Evolutionary conservation across 2,888 invertebrate species (phyloP).

Genomic region (Caenorhabditis angaria): DNA sequence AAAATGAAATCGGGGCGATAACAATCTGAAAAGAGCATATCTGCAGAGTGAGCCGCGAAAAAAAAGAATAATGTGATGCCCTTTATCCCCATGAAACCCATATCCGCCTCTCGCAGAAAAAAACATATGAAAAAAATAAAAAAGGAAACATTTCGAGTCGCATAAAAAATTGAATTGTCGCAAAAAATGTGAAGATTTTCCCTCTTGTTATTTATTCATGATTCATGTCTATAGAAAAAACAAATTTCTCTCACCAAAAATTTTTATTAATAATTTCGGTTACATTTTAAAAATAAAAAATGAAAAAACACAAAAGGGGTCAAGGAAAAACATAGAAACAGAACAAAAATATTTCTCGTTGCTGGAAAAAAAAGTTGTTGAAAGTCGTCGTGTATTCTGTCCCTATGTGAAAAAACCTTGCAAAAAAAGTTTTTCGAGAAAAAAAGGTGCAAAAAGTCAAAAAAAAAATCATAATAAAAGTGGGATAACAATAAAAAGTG

Average conservation of each 20-base stretch:
- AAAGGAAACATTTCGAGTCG: not conserved
- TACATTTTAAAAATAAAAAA: not conserved
- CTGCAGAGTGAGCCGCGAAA: too few relatives aligned
- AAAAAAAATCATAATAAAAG: not conserved
- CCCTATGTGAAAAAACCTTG: conserved; percentile 2
- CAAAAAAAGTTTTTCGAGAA: too few relatives aligned
- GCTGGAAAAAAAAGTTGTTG: not conserved
- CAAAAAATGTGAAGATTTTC: not conserved
- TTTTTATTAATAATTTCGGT: not conserved
- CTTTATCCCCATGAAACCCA: conserved; percentile 1
- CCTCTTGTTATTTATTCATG: too few relatives aligned
- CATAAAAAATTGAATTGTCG: conserved; percentile 1
- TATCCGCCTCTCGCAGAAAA: not conserved
- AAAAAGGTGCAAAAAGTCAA: too few relatives aligned
- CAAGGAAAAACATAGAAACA: not conserved
- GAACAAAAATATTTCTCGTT: not conserved
- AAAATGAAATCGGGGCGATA: not conserved
- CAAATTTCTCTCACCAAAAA: not conserved
- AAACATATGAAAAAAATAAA: not conserved
- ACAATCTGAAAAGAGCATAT: not conserved
- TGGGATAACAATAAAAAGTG: not conserved
- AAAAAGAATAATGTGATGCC: not conserved
- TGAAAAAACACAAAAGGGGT: not conserved
- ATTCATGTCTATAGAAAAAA: not conserved
- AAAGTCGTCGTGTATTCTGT: not conserved